Evolutionary conservation across 1,140 invertebrate species (phyloP).

Genomic region (Batillaria attramentaria): DNA sequence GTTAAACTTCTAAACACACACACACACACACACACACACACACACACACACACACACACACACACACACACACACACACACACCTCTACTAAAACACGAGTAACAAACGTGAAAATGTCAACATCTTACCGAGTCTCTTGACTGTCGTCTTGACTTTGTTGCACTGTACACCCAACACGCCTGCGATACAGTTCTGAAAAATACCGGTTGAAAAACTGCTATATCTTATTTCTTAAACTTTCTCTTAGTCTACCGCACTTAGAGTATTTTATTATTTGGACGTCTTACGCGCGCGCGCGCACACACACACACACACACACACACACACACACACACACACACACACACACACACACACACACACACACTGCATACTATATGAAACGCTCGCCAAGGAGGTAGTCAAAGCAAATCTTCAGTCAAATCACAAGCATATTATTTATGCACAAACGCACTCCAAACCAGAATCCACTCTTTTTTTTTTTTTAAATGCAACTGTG

Average conservation of each 20-base stretch:
- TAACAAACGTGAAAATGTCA: no score
- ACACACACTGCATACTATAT: not conserved
- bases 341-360: not conserved
- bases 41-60: no score
- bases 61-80: not conserved
- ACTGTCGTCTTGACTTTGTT: not conserved
- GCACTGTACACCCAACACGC: not conserved
- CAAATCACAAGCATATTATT: no score
- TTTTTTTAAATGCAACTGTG: slow-evolving; percentile 82
- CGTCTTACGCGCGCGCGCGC: not conserved
- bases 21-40: not conserved
- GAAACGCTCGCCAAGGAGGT: no score
- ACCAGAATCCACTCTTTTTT: slow-evolving; percentile 84
- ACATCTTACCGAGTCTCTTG: no score
- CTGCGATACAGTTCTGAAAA: no score
- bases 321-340: slow-evolving; percentile 10
- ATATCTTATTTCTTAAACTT: no score
- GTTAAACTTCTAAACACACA: not conserved
- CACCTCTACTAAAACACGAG: no score
- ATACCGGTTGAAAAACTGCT: no score
- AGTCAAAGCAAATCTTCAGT: no score
- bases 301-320: not conserved
- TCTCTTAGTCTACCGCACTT: no score
- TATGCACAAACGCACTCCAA: slow-evolving; percentile 74
- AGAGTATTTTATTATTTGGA: no score